Evolutionary conservation across 1,140 invertebrate species (phyloP).

Genomic region (Tetramorium alpestre): DNA sequence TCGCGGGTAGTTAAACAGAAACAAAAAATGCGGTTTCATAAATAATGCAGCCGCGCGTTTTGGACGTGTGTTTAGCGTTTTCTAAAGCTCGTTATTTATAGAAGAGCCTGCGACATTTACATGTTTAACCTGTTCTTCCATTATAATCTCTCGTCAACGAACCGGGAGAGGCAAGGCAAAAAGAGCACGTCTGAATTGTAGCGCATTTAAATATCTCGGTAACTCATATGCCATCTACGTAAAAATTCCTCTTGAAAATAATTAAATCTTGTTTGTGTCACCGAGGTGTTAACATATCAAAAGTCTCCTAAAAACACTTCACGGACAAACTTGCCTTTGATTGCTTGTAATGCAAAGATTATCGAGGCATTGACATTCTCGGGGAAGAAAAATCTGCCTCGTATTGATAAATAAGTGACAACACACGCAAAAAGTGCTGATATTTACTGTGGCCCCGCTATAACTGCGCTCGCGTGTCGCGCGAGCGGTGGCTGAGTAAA

Average conservation of each 20-base stretch:
- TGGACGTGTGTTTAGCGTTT: slow-evolving; percentile 42
- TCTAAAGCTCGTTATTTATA: slow-evolving; percentile 42
- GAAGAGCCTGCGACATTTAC: slow-evolving; percentile 31
- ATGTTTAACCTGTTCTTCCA: slow-evolving; percentile 22
- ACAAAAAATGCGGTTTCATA: slow-evolving; percentile 34
- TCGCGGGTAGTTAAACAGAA: slow-evolving; percentile 36
- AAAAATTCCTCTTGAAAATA: background rate
- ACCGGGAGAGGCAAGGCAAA: background rate
- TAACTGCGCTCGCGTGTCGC: slow-evolving; percentile 33
- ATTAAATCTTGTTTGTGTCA: background rate
- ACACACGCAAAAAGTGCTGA: background rate
- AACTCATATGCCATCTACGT: background rate
- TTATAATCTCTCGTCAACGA: slow-evolving; percentile 38
- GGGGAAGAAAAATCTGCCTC: background rate
- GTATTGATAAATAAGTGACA: slow-evolving; percentile 9
- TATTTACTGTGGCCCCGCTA: slow-evolving; percentile 33
- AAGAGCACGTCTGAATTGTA: background rate
- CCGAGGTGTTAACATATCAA: background rate
- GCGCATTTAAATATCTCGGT: slow-evolving; percentile 1
- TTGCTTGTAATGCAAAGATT: background rate
- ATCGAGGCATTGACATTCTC: background rate
- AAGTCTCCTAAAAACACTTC: background rate
- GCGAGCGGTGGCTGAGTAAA: slow-evolving; percentile 16
- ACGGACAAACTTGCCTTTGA: background rate
- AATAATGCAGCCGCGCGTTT: slow-evolving; percentile 32